A percentile compares a stretch with the other conserved stretches of the same genome.
phyloP scores from a whole-genome alignment of 2,888 invertebrate genomes.

The Lacanobia wlatinum region DNA sequence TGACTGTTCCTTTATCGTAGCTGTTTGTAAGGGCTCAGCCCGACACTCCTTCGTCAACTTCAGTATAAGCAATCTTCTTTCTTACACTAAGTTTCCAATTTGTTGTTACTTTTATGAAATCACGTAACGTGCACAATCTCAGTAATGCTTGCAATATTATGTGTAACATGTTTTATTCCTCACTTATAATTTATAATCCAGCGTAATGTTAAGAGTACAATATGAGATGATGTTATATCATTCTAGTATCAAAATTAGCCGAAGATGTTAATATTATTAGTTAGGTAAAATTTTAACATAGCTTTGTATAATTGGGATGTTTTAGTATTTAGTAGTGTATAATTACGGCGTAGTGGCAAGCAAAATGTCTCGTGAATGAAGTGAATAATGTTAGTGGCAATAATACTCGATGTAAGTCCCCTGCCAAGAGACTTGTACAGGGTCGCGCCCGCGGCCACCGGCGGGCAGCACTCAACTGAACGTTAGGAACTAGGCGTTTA shows the following conservation, averaged over 20 bases:
- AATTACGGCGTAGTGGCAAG: slow-evolving; percentile 86
- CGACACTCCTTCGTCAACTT: slow-evolving; percentile 74
- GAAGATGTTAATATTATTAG: slow-evolving; percentile 91
- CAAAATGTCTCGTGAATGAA: slow-evolving; percentile 85
- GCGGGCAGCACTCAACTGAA: slow-evolving; percentile 76
- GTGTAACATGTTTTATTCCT: slow-evolving; percentile 86
- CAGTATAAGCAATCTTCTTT: slow-evolving; percentile 84
- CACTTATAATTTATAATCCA: slow-evolving; percentile 87
- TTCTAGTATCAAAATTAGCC: slow-evolving; percentile 91
- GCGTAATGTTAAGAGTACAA: slow-evolving; percentile 91
- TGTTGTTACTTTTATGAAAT: slow-evolving; percentile 79
- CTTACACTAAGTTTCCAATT: slow-evolving; percentile 80
- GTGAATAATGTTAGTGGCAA: slow-evolving; percentile 87
- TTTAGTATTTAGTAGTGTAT: slow-evolving; percentile 90
- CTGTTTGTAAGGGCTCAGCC: slow-evolving; percentile 73
- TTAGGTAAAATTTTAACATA: slow-evolving; percentile 90
- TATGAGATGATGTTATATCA: slow-evolving; percentile 91
- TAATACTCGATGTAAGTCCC: slow-evolving; percentile 88
- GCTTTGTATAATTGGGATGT: slow-evolving; percentile 91
- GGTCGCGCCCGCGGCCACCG: slow-evolving; percentile 66
- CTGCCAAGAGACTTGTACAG: slow-evolving; percentile 81
- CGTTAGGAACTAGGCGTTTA: slow-evolving; percentile 87
- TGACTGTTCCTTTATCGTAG: slow-evolving; percentile 89
- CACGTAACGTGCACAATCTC: slow-evolving; percentile 90
- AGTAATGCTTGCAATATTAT: slow-evolving; percentile 91